Percentiles rank a stretch among this genome's conserved stretches.
phyloP scores from a whole-genome alignment of 2,797 vertebrate genomes.

The Galagoides demidoff region DNA sequence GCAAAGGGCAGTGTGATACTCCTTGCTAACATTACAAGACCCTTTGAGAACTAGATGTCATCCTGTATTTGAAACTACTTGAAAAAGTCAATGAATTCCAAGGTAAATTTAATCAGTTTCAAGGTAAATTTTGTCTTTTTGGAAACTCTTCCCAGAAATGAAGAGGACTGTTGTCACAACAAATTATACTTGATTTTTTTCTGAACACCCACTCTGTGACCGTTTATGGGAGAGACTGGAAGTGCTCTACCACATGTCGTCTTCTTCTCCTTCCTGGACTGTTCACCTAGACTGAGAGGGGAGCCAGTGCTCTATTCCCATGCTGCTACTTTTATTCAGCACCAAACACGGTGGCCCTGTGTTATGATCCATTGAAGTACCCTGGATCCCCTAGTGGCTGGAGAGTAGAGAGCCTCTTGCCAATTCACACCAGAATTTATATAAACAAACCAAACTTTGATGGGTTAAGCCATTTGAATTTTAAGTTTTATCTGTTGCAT shows the following conservation, averaged over 20 bases:
- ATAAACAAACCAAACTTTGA: not conserved
- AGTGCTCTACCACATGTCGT: not conserved
- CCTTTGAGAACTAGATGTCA: not conserved
- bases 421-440: not conserved
- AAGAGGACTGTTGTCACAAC: not conserved
- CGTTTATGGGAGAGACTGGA: not conserved
- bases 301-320: not conserved
- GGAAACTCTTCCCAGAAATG: not conserved
- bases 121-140: not conserved
- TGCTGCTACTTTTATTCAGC: not conserved
- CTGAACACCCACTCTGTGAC: not conserved
- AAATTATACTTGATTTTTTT: not conserved
- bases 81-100: not conserved
- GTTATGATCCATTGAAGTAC: not conserved
- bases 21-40: conserved; percentile 1
- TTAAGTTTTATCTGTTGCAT: not conserved
- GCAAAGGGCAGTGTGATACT: not conserved
- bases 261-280: not conserved
- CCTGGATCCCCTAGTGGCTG: not conserved
- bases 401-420: not conserved
- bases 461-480: not conserved
- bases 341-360: not conserved
- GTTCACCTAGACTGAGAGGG: not conserved
- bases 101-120: not conserved
- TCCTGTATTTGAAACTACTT: not conserved